Evolutionary conservation across 2,888 invertebrate species (phyloP), one percentile per base, ranked within the genome.

Genomic region (Drosophila recens): DNA sequence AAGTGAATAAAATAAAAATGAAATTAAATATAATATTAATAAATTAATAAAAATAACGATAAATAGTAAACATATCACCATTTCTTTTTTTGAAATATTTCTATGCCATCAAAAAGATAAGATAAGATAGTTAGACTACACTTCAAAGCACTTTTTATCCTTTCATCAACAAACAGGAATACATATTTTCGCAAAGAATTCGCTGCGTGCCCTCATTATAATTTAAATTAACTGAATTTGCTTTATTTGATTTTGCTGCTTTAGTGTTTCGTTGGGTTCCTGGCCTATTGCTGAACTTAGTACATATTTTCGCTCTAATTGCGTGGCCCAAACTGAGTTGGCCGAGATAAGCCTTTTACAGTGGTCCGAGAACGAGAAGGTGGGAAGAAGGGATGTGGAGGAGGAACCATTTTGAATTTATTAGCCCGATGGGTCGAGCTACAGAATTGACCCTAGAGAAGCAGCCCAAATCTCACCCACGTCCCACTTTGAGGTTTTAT

Each of bases 151-250:
- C 4, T 15, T 49, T 72, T 63, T 63, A 70, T 77, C 71, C 75
- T 72, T 62, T 74, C 61, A 77, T 79, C 63, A 43, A 58, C 45
- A 52, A 48, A 61, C 36, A 49, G 43, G 9, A 33, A 49, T 2
- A 30, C 27, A 8, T 63, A 38, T 49, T 27, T 36, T 45, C 34
- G 52, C 58, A 66, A 63, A 61, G 62, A 49, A 40, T 36, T 9
- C 38, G 45, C 9, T n/a, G 53, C n/a, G 27, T 56, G 45, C 64
- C 73, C 72, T 83, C 67, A 88, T 84, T 88, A 87, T 80, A 84
- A 88, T 86, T 86, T 86, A 86, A 84, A 84, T 84, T 83, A 87
- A 84, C 79, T 83, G 79, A 79, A 84, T 83, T 87, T 69, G 68
- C 75, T 80, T 80, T 88, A 84, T 83, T 83, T 88, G 83, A 88